Evolutionary conservation across 2,113 vertebrate genomes (phyloP).

Genomic region (Colaptes auratus): DNA sequence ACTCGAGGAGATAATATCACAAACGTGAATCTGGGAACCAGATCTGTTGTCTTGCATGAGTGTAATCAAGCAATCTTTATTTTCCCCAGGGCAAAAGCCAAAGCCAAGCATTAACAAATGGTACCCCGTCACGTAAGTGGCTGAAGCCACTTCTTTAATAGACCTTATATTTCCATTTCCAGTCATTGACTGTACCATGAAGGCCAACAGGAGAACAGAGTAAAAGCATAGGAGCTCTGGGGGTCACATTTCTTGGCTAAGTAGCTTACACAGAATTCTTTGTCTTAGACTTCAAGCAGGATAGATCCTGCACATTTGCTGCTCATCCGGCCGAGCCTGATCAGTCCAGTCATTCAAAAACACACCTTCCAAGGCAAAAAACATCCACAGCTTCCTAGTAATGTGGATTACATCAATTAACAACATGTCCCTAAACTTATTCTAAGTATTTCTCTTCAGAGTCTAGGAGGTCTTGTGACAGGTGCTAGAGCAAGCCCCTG

Average conservation of each 20-base stretch:
- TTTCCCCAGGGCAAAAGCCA: neutral
- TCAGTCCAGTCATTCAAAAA: neutral
- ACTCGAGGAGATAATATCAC: conserved; percentile 31
- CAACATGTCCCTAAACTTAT: neutral
- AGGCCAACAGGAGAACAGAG: neutral
- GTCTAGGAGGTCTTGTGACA: neutral
- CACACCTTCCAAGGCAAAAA: neutral
- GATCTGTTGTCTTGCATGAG: neutral
- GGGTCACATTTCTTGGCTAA: neutral
- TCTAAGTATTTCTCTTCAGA: neutral
- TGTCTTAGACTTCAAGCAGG: neutral
- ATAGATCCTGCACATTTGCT: neutral
- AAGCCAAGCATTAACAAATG: conserved; percentile 44
- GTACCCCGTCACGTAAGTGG: conserved; percentile 36
- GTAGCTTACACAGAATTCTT: neutral
- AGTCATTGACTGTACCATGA: neutral
- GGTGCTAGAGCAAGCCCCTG: neutral
- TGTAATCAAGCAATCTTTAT: conserved; percentile 28
- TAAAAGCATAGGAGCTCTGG: neutral
- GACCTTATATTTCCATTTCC: conserved; percentile 30
- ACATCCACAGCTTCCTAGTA: neutral
- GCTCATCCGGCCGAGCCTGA: neutral
- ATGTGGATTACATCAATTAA: neutral
- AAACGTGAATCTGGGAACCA: conserved; percentile 4
- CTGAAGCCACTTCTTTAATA: conserved; percentile 17